A percentile compares a stretch with the other conserved stretches of the same genome.
These are phyloP conservation scores for Trachurus trachurus DNA, from an alignment of 2,797 vertebrate species.

Conservation along the genomic window DNA sequence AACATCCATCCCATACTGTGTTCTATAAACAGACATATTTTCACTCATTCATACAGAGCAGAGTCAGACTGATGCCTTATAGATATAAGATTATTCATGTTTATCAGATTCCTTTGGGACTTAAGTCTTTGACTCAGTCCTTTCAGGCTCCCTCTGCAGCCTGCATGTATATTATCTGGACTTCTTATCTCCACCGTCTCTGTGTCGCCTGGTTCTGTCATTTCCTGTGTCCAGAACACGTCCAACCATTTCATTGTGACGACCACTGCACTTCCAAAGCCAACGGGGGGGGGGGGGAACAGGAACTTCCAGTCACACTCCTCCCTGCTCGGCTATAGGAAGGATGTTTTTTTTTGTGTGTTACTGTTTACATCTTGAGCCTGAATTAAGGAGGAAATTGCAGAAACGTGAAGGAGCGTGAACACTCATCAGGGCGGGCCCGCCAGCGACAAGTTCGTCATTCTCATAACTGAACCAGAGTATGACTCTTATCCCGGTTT, in stretches of 20 bases:
- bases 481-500: not conserved
- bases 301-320: conserved; percentile 37
- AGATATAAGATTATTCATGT: conserved; percentile 1
- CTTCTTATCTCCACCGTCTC: not conserved
- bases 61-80: conserved; percentile 30
- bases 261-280: conserved; percentile 11
- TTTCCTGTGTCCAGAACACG: conserved; percentile 40
- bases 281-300: not conserved
- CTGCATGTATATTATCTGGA: not conserved
- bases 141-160: too few relatives aligned
- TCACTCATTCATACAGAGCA: not conserved
- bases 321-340: conserved; percentile 18
- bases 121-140: not conserved
- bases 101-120: conserved; percentile 27
- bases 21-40: too few relatives aligned
- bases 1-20: too few relatives aligned
- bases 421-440: not conserved
- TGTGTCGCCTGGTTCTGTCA: not conserved
- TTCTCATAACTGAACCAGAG: not conserved
- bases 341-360: conserved; percentile 30
- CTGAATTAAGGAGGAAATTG: conserved; percentile 43
- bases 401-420: not conserved
- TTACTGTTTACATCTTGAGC: conserved; percentile 33
- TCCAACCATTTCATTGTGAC: conserved; percentile 13
- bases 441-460: not conserved